A percentile compares a stretch with the other conserved stretches of the same genome.
Evolutionary conservation across 2,888 invertebrate genomes (phyloP).

Genomic region (Brachyptera risi): DNA sequence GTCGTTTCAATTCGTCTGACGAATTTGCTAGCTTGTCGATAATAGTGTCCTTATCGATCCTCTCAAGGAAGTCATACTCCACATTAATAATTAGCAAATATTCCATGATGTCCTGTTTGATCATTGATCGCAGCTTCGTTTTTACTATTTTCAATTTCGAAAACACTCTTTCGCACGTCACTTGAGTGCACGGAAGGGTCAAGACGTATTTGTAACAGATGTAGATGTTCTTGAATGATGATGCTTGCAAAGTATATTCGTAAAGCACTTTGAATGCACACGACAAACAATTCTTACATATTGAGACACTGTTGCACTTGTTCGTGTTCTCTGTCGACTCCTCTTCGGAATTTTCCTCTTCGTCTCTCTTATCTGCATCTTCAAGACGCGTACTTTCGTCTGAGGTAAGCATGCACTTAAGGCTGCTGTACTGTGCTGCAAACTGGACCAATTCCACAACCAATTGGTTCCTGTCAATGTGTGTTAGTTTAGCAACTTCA

Average conservation of each 20-base stretch:
- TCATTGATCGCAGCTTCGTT: not conserved
- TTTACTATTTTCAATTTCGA: not conserved
- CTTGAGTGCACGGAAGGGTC: no score
- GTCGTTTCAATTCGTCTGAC: no score
- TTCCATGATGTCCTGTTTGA: no score
- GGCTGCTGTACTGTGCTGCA: not conserved
- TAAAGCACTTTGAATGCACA: not conserved
- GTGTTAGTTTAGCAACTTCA: not conserved
- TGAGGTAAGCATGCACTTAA: not conserved
- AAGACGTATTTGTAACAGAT: no score
- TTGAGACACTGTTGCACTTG: no score
- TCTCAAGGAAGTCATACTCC: no score
- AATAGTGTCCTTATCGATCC: no score
- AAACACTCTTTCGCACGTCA: not conserved
- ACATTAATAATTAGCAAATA: no score
- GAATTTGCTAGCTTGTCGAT: no score
- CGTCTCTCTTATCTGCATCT: not conserved
- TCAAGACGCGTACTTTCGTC: no score
- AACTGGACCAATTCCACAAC: not conserved
- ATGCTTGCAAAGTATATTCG: not conserved
- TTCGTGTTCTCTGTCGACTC: no score
- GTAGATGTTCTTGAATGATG: no score
- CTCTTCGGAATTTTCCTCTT: not conserved
- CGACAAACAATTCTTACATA: not conserved
- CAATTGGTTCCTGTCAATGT: not conserved